phyloP scores from a whole-genome alignment of 2,113 vertebrate genomes.

The Petroica traversi region DNA sequence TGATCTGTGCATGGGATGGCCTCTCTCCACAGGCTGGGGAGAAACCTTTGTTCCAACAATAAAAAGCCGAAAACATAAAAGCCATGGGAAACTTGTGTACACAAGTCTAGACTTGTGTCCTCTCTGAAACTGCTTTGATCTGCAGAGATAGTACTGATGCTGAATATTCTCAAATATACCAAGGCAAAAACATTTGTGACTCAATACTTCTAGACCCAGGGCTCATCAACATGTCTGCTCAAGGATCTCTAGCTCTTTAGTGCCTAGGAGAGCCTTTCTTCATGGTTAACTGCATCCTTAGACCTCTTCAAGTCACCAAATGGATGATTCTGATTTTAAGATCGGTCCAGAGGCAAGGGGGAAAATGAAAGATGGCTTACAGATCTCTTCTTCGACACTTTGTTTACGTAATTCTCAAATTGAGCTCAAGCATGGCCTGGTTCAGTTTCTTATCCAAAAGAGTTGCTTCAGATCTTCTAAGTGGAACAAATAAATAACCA shows the following conservation, averaged over 20 bases:
- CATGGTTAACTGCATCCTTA: not conserved
- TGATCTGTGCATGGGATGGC: not conserved
- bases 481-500: not conserved
- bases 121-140: not conserved
- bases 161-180: not conserved
- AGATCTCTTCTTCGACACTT: not conserved
- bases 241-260: not conserved
- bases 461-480: not conserved
- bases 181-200: not conserved
- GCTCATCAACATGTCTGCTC: not conserved
- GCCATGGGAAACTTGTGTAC: not conserved
- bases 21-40: not conserved
- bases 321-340: not conserved
- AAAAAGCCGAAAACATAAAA: not conserved
- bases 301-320: not conserved
- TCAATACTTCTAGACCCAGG: not conserved
- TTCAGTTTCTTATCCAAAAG: not conserved
- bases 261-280: not conserved
- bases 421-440: not conserved
- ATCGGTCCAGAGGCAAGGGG: not conserved
- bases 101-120: not conserved
- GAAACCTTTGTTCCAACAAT: not conserved
- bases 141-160: not conserved
- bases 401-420: not conserved
- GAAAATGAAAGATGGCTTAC: not conserved